A percentile compares a stretch with the other conserved stretches of the same genome.
These are phyloP conservation scores for Podiceps cristatus DNA, from an alignment of 2,113 vertebrate genomes.

Conservation along the genomic window DNA sequence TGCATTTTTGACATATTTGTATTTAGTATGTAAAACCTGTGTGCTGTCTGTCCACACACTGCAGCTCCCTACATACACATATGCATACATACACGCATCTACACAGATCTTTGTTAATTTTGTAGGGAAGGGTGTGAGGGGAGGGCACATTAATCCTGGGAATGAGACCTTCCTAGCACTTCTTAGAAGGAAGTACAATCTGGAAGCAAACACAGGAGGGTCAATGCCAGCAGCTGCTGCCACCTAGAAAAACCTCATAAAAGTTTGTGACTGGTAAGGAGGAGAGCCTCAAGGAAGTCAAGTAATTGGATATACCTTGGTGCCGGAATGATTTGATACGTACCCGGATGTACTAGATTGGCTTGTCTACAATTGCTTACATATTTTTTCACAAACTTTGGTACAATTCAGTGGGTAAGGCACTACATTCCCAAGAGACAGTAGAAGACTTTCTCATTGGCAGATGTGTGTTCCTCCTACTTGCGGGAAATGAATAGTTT, in stretches of 20 bases:
- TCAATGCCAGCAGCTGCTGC: neutral
- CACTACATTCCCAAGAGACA: neutral
- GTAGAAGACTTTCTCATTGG: neutral
- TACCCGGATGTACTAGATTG: neutral
- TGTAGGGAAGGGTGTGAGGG: neutral
- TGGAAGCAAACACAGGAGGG: neutral
- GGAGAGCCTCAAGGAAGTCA: neutral
- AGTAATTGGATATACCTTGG: neutral
- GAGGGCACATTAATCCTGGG: neutral
- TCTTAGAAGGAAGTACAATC: neutral
- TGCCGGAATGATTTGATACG: neutral
- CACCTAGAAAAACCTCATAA: neutral
- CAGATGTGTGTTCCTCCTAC: neutral
- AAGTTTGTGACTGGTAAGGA: neutral
- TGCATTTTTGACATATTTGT: neutral
- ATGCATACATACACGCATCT: neutral
- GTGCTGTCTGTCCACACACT: rapidly evolving
- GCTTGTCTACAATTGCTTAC: neutral
- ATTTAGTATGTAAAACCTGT: neutral
- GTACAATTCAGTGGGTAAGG: neutral
- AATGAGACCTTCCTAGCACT: neutral
- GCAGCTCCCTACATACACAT: neutral
- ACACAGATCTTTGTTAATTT: neutral
- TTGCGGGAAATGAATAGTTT: neutral
- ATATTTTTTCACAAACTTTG: neutral